A percentile compares a stretch with the other conserved stretches of the same genome.
These are phyloP conservation scores for Schizopygopsis malacanthus DNA, from an alignment of 2,797 vertebrate species.

Conservation along the genomic window DNA sequence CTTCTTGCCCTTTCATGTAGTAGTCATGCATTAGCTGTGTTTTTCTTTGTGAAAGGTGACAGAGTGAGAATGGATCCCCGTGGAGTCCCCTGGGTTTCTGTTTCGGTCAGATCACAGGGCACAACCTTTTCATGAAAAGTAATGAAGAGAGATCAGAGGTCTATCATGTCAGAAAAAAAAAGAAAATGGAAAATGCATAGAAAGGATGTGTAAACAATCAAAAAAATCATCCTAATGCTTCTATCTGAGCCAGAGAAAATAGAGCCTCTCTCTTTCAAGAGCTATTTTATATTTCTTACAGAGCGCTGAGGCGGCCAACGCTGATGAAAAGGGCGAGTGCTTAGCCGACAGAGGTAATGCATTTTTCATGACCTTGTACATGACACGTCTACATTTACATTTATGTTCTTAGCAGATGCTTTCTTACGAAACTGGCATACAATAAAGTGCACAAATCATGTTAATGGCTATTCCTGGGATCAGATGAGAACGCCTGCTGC, in stretches of 20 bases:
- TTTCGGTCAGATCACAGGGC: conserved; percentile 26
- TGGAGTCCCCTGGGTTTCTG: background rate
- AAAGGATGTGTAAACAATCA: conserved; percentile 21
- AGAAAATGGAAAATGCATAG: background rate
- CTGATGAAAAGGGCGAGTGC: conserved; percentile 23
- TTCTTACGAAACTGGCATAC: conserved; percentile 11
- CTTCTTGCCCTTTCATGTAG: conserved; percentile 41
- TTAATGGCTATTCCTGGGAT: conserved; percentile 23
- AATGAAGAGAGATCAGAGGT: conserved; percentile 24
- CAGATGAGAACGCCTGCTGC: conserved; percentile 1
- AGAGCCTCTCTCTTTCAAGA: background rate
- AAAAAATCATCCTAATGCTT: background rate
- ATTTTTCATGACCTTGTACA: conserved; percentile 51
- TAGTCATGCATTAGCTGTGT: conserved; percentile 52
- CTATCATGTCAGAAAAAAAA: conserved; percentile 9
- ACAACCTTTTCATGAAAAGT: conserved; percentile 19
- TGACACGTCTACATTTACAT: conserved; percentile 28
- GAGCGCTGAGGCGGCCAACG: background rate
- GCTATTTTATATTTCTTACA: conserved; percentile 19
- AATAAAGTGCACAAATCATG: conserved; percentile 27
- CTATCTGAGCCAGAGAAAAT: conserved; percentile 14
- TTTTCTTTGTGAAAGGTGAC: conserved; percentile 47
- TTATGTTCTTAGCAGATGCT: conserved; percentile 37
- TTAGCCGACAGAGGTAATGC: conserved; percentile 26
- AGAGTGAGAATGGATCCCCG: conserved; percentile 34